Conservation (phyloP, 30 jellyfish, hydroid and myxozoan genomes). For the Clytia hemisphaerica region DNA sequence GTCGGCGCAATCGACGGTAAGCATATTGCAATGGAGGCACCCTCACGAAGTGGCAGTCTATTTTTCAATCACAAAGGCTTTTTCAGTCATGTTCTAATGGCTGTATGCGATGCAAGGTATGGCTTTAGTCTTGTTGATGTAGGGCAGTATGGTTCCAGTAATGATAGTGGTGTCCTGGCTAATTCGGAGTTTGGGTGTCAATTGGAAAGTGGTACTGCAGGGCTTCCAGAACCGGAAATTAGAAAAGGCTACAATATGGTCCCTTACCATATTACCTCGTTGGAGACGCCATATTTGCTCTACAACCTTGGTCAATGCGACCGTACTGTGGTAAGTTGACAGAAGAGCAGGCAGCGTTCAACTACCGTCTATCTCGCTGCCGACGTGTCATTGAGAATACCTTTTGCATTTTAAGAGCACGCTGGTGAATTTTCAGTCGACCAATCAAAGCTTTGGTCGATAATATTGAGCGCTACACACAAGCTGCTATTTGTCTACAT, state of each 20-base stretch:
- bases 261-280: constrained; percentile 30
- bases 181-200: constrained; percentile 1
- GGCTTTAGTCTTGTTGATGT: constrained; percentile 21
- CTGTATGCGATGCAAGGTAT: constrained; percentile 43
- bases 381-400: constrained; percentile 16
- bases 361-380: constrained; percentile 35
- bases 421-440: constrained; percentile 20
- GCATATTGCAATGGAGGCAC: constrained; percentile 24
- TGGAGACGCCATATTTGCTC: constrained; percentile 45
- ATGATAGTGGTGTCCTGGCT: constrained; percentile 19
- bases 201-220: constrained; percentile 2
- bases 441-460: constrained; percentile 19
- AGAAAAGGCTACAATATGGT: constrained; percentile 17
- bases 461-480: constrained; percentile 1
- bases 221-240: constrained; percentile 15
- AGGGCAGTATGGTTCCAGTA: constrained; percentile 35
- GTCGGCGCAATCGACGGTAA: constrained; percentile 35
- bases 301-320: constrained; percentile 34
- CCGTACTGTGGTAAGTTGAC: constrained; percentile 37
- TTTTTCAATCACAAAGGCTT: constrained; percentile 33
- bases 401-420: constrained; percentile 22
- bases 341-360: constrained; percentile 28
- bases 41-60: constrained; percentile 22
- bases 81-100: constrained; percentile 38
- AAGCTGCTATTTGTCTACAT: constrained; percentile 28